Evolutionary conservation across 2,888 invertebrate species (phyloP).

Genomic region (Phengaris alcon): DNA sequence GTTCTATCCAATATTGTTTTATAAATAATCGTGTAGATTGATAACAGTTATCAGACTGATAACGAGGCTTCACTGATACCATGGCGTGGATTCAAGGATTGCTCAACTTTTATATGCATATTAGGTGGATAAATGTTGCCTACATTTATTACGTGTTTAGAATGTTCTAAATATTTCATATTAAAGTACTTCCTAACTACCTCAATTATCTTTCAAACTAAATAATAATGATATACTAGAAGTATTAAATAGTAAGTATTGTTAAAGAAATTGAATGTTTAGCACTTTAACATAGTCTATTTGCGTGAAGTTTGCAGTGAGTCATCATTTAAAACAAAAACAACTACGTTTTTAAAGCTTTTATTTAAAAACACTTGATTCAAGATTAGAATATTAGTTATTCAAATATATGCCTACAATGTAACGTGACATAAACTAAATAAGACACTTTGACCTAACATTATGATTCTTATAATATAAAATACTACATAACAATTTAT

Average conservation of each 20-base stretch:
- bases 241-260: no score
- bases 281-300: no score
- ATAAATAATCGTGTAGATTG: neutral
- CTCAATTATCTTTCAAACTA: no score
- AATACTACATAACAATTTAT: no score
- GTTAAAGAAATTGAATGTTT: no score
- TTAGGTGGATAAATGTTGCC: neutral
- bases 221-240: no score
- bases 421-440: neutral
- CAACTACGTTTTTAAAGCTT: neutral
- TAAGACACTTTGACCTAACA: slow-evolving; percentile 9
- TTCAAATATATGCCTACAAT: neutral
- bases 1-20: neutral
- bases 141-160: no score
- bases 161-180: no score
- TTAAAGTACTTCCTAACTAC: no score
- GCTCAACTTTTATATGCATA: neutral
- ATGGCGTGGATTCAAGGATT: neutral
- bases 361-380: neutral
- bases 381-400: neutral
- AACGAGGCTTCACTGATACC: neutral
- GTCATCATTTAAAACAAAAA: neutral
- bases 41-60: neutral
- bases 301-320: no score
- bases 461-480: neutral